Conservation (phyloP, 2,888 invertebrate species). For the Dastarcus helophoroides region DNA sequence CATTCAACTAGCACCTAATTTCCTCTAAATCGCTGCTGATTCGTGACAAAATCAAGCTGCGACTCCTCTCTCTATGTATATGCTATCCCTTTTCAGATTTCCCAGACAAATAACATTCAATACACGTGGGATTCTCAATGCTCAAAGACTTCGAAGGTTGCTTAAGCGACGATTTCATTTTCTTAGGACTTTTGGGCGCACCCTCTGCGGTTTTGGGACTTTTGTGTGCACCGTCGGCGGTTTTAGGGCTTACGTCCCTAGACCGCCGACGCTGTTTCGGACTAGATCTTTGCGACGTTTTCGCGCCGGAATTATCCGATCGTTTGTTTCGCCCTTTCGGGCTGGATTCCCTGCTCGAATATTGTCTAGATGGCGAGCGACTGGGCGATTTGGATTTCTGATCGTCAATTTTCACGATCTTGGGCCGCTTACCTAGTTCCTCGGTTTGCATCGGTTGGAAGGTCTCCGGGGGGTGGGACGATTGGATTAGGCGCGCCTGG, state of each 20-base stretch:
- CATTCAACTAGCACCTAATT: slow-evolving; percentile 25
- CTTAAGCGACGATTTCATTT: slow-evolving; percentile 33
- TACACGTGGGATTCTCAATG: slow-evolving; percentile 60
- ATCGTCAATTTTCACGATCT: slow-evolving; percentile 38
- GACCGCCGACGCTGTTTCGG: slow-evolving; percentile 22
- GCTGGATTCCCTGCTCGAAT: slow-evolving; percentile 16
- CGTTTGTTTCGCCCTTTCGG: slow-evolving; percentile 15
- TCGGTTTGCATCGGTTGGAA: slow-evolving; percentile 82
- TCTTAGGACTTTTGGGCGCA: slow-evolving; percentile 24
- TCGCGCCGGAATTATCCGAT: slow-evolving; percentile 16
- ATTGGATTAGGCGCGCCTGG: slow-evolving; percentile 85
- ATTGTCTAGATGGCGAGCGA: slow-evolving; percentile 26
- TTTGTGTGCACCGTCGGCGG: too few species aligned
- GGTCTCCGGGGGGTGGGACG: slow-evolving; percentile 85
- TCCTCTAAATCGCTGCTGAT: slow-evolving; percentile 22
- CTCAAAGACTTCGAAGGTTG: slow-evolving; percentile 43
- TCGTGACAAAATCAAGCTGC: slow-evolving; percentile 19
- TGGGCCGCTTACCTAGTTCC: slow-evolving; percentile 72
- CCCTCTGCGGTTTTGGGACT: slow-evolving; percentile 12
- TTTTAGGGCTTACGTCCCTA: slow-evolving; percentile 20
- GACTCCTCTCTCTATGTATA: slow-evolving; percentile 16
- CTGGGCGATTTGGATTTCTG: slow-evolving; percentile 28
- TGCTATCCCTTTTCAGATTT: slow-evolving; percentile 40
- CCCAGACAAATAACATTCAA: slow-evolving; percentile 59
- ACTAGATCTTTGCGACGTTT: slow-evolving; percentile 26